Evolutionary conservation across 2,888 invertebrate species (phyloP).

Genomic region (Heliconius ismenius): DNA sequence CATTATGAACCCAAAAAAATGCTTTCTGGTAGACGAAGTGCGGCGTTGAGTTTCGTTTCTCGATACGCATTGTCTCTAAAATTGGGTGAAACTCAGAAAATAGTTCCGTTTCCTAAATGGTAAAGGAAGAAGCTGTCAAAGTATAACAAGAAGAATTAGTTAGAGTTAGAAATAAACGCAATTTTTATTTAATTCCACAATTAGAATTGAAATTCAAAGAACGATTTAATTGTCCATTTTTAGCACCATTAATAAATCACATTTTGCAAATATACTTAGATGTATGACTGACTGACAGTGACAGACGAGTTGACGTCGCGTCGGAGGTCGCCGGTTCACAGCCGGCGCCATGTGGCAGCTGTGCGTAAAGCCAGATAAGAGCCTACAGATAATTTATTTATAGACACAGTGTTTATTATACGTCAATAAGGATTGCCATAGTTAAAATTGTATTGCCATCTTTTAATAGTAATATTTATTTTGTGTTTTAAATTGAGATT

Average conservation of each 20-base stretch:
- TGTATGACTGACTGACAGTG: constrained; percentile 25
- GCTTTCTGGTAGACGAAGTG: no score
- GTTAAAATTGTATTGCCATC: not conserved
- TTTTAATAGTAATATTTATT: not conserved
- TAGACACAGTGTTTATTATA: constrained; percentile 7
- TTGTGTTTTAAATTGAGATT: no score
- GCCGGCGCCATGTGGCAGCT: constrained; percentile 28
- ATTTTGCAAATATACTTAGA: constrained; percentile 17
- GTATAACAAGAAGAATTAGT: not conserved
- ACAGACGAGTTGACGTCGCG: constrained; percentile 20
- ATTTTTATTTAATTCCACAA: not conserved
- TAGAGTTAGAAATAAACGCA: not conserved
- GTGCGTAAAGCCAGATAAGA: constrained; percentile 20
- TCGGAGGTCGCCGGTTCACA: constrained; percentile 23
- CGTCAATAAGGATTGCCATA: constrained; percentile 3
- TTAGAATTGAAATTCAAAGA: not conserved
- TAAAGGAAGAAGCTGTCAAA: not conserved
- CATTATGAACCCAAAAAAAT: no score
- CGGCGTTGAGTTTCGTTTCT: no score
- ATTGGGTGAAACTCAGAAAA: no score
- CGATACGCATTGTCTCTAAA: no score
- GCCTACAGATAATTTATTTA: constrained; percentile 21
- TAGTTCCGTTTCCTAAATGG: not conserved
- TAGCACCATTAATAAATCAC: constrained; percentile 29
- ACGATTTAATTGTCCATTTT: not conserved